Conservation (phyloP, 1,140 invertebrate genomes). For the Coelopa frigida region DNA sequence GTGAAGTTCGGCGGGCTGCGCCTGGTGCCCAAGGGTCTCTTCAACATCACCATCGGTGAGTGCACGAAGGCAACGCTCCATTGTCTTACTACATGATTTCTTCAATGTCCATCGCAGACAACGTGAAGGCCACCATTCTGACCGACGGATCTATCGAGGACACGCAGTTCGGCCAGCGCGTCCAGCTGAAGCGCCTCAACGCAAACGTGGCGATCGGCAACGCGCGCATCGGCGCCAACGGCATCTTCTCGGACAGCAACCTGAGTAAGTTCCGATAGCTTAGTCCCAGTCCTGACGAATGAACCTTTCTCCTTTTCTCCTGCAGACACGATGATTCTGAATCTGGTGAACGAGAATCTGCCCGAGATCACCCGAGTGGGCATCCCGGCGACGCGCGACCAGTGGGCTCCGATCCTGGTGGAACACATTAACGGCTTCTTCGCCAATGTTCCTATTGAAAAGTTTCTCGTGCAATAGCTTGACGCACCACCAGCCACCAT, state of each 20-base stretch:
- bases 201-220: constrained; percentile 35
- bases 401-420: constrained; percentile 41
- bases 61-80: not conserved
- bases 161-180: constrained; percentile 24
- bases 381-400: constrained; percentile 40
- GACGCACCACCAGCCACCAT: too few relatives aligned
- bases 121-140: constrained; percentile 34
- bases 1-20: constrained; percentile 42
- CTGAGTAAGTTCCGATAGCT: constrained; percentile 33
- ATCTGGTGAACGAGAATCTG: constrained; percentile 42
- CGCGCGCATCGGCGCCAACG: constrained; percentile 33
- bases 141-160: constrained; percentile 33
- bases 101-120: constrained; percentile 17
- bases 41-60: constrained; percentile 40
- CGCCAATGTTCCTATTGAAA: constrained; percentile 38
- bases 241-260: constrained; percentile 40
- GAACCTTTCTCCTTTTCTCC: not conserved
- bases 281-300: not conserved
- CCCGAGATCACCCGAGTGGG: constrained; percentile 39
- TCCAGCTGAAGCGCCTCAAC: constrained; percentile 34
- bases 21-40: constrained; percentile 42
- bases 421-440: constrained; percentile 41
- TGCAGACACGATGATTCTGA: constrained; percentile 39
- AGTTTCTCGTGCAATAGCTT: constrained; percentile 35
- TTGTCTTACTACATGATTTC: not conserved